Evolutionary conservation across 2,113 vertebrate species (phyloP), one percentile per base, ranked within the genome.

Genomic region (Oreochromis niloticus): DNA sequence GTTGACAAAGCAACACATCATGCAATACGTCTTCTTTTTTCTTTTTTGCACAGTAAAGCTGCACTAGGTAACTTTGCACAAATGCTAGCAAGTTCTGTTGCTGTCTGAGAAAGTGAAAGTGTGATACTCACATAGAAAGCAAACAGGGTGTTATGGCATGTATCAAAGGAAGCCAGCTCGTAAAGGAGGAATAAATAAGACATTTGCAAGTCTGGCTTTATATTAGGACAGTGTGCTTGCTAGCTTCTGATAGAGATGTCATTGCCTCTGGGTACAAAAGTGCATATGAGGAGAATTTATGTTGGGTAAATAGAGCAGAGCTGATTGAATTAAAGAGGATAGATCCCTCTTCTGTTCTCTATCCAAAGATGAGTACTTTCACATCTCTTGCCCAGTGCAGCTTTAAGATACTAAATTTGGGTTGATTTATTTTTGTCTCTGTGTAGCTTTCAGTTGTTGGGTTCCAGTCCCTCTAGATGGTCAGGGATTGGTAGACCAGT

Each of bases 401-500:
- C 89, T 91, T 90, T 71, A 86, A 63, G 17, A 56, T 46, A 54
- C 73, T n/a, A 17, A 55, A 19, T 61, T 87, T 50, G 68, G 54
- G 81, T 57, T 43, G 80, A 54, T 78, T 48, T 75, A 32, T 52
- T 55, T 56, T 17, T 41, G 27, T 22, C 79, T 46, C 24, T 52
- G 11, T 79, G 30, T 39, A 22, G 9, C 39, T 4, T 61, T 95
- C 57, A 99, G 2, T 97, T 96, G 1, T 97, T 93, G 82, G 97
- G 96, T 86, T 99, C 98, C 0, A 96, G 93, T 83, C 96, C 97
- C 92, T 99, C 99, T 80, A 99, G 95, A 83, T 99, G 98, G 90
- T 99, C 99, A 1, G 99, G 98, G 93, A 99, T 99, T 16, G 99
- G 99, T 54, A 99, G 97, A 19, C 99, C 99, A 0, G 98, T 99